These are phyloP conservation scores for Vultur gryphus DNA, from an alignment of 2,797 vertebrate genomes.

Conservation along the genomic window DNA sequence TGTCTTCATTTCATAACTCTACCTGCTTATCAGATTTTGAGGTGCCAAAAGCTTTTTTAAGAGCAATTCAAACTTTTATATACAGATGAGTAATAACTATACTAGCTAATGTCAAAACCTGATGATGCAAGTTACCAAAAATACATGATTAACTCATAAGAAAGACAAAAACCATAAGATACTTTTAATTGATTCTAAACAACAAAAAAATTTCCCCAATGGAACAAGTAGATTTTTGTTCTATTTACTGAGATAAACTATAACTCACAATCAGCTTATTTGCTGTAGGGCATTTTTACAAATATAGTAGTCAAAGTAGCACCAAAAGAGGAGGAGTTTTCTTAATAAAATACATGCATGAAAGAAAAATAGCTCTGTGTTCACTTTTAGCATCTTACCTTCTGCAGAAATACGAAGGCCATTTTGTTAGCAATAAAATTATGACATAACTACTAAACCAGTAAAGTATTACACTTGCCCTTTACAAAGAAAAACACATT, in stretches of 20 bases:
- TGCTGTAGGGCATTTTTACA: not conserved
- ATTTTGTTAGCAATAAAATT: not conserved
- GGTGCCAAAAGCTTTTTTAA: not conserved
- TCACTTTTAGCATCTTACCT: not conserved
- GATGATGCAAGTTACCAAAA: conserved; percentile 2
- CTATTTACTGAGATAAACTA: not conserved
- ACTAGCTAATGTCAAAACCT: not conserved
- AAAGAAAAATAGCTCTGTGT: not conserved
- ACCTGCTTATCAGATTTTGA: not conserved
- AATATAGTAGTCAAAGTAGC: not conserved
- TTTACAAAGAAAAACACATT: not conserved
- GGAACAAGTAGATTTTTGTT: not conserved
- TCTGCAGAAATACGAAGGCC: not conserved
- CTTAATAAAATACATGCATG: not conserved
- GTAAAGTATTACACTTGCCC: not conserved
- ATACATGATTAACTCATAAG: not conserved
- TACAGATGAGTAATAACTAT: not conserved
- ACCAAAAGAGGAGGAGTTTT: not conserved
- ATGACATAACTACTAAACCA: not conserved
- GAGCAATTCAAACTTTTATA: not conserved
- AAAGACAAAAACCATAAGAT: not conserved
- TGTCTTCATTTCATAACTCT: not conserved
- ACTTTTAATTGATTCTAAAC: conserved; percentile 2
- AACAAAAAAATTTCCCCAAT: not conserved
- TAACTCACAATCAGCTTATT: not conserved